Base-by-base conservation (phyloP, 2,888 invertebrate species). In the Zonitis immaculata region DNA sequence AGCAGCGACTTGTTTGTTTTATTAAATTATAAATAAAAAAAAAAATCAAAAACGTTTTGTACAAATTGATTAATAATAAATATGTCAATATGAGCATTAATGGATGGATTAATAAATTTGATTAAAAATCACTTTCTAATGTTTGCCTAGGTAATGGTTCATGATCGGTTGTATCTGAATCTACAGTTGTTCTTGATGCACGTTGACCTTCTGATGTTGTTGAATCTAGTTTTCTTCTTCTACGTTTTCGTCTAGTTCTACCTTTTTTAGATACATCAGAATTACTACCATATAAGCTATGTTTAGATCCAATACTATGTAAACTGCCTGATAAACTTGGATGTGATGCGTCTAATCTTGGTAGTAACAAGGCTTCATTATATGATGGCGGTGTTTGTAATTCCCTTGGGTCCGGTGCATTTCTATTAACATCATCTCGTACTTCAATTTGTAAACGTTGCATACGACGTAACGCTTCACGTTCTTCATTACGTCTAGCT, bases 331-430 rank as follows among this genome's bases (percentile, higher is more conserved):
- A 64, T 46, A 75, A 60, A 56, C 71, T 74, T 62, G 82, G 80
- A 64, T 79, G 80, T 0, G 85, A 85, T 3, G 79, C 72, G 62
- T 82, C 84, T 32, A 87, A 66, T 67, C 86, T 83, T 1, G 88
- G 87, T 84, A 90, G 85, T 16, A 84, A 79, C 51, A 90, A 78
- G 27, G 89, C 90, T 76, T 89, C 89, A 64, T 84, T 86, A 66
- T 90, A 90, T 3, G 86, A 85, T 0, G 90, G 90, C 30, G 89
- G 85, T 52, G 83, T 80, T 26, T 86, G 78, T 46, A 82, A 70
- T 73, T 88, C 88, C 61, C 87, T 79, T 0, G 84, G 84, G 71
- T 87, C 86, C 6, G 86, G 83, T 18, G 86, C 82, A 66, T 83
- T 86, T 47, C 79, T 77, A 11, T 80, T 74, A 16, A 62, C 64